A percentile compares a stretch with the other conserved stretches of the same genome.
Conservation (phyloP, 2,797 vertebrate species). For the Helicolenus hilgendorfi region DNA sequence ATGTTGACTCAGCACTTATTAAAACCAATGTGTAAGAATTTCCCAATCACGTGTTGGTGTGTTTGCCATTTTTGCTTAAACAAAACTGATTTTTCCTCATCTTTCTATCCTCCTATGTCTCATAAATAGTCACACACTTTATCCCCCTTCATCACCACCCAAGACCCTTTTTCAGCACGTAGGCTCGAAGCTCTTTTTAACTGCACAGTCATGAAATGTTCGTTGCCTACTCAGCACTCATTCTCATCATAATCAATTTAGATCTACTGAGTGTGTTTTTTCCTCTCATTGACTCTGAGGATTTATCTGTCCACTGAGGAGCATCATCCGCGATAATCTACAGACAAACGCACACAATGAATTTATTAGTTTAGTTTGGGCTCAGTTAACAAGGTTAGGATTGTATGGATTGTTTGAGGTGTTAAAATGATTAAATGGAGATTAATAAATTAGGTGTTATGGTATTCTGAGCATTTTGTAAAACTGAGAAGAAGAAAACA, state of each 20-base stretch:
- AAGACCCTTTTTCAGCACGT: conserved; percentile 36
- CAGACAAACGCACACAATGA: conserved; percentile 17
- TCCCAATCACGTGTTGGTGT: background rate
- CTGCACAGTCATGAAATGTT: conserved; percentile 78
- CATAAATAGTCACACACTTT: conserved; percentile 3
- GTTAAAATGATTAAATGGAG: background rate
- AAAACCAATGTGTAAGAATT: conserved; percentile 1
- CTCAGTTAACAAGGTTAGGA: conserved; percentile 24
- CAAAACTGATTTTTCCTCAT: background rate
- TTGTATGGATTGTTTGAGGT: background rate
- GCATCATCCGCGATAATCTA: conserved; percentile 14
- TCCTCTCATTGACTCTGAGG: conserved; percentile 33
- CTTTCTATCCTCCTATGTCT: background rate
- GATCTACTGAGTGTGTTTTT: conserved; percentile 60
- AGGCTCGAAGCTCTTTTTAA: conserved; percentile 59
- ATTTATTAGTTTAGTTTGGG: conserved; percentile 22
- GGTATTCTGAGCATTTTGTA: background rate
- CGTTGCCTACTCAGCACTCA: conserved; percentile 79
- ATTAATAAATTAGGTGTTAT: background rate
- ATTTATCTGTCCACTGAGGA: conserved; percentile 49
- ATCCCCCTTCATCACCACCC: background rate
- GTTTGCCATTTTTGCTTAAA: background rate
- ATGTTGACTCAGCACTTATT: conserved; percentile 8
- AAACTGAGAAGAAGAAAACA: background rate
- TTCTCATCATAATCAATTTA: conserved; percentile 78